Base-by-base conservation (phyloP, 2,888 invertebrate species). In the Caradrina kadenii region DNA sequence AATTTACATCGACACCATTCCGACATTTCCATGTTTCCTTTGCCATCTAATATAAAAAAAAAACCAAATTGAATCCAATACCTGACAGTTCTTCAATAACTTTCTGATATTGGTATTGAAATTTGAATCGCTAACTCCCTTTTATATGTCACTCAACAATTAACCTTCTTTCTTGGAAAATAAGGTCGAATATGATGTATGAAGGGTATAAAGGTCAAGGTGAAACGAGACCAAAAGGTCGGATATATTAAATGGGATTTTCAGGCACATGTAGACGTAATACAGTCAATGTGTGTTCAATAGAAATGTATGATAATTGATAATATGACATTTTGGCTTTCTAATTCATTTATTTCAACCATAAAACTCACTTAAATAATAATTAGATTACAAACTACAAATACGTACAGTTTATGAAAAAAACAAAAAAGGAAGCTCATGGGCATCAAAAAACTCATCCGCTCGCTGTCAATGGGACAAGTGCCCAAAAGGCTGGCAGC, bases 51-150 rank as follows among this genome's bases (percentile, higher is more conserved):
- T 63, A 60, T 42, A 72, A 55, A 79, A 76, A 75, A 80, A 69
- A 80, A 76, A 73, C 53, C 68, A 73, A 74, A 78, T 76, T 73
- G 68, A 79, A 82, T 83, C 82, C 71, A 73, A 73, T 76, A 84
- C 72, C 76, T 84, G 84, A 81, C 84, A 81, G 73, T 78, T 84
- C 77, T 82, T 82, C 84, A 81, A 84, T 84, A 84, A 79, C 81
- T 79, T 76, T 71, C 65, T 31, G 71, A 68, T 84, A 80, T 83
- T 74, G 74, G 69, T 82, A 80, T 83, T 82, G 76, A 78, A 80
- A 81, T 83, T 78, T 70, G 68, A 49, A 60, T 70, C 19, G 35
- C 55, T 10, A 48, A 60, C 53, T 71, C 56, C 39, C 19, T 26
- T 56, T 66, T 22, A 0, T 4, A 3, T 8, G 0, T 0, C 59